Evolutionary conservation across 2,113 vertebrate genomes (phyloP), one percentile per base, ranked within the genome.

Genomic region (Cyanoliseus patagonus): DNA sequence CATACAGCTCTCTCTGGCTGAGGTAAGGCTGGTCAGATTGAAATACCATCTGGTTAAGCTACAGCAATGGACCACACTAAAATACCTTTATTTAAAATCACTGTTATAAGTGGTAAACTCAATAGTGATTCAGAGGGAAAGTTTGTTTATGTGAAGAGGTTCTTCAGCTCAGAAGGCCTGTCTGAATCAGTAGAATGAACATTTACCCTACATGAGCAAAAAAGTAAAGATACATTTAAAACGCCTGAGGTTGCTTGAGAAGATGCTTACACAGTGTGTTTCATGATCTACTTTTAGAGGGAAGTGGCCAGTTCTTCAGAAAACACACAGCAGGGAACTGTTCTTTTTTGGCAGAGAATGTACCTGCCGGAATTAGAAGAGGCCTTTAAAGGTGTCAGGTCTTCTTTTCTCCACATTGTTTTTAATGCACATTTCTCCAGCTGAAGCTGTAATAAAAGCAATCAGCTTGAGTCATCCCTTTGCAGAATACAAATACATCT

Each of bases 1-100:
- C 12, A 31, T 98, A 55, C 97, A 95, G 35, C 94, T 98, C 16
- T 97, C 97, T 72, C 70, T 98, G 94, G 85, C 97, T 90, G 97
- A 98, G 97, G 98, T 98, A 95, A 95, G 85, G 10, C 52, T 80
- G 47, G 19, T 86, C 53, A 61, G 42, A 51, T 18, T n/a, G 25
- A 83, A 74, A 70, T 61, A 47, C 7, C 17, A 28, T 14, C 30
- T 57, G 31, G 46, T 83, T 63, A 49, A 93, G 33, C 47, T 83
- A 47, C n/a, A 68, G 57, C 35, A 84, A 23, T 33, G 46, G 28
- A n/a, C 22, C 7, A 4, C 27, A 17, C 17, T 72, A 57, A 74
- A 81, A 81, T 27, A 30, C 5, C 28, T 63, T 93, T 90, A 77
- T 64, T 88, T 61, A 44, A 90, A 93, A 82, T 79, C n/a, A 51